Evolutionary conservation across 1,140 invertebrate genomes (phyloP).

Genomic region (Drosophila paulistorum): DNA sequence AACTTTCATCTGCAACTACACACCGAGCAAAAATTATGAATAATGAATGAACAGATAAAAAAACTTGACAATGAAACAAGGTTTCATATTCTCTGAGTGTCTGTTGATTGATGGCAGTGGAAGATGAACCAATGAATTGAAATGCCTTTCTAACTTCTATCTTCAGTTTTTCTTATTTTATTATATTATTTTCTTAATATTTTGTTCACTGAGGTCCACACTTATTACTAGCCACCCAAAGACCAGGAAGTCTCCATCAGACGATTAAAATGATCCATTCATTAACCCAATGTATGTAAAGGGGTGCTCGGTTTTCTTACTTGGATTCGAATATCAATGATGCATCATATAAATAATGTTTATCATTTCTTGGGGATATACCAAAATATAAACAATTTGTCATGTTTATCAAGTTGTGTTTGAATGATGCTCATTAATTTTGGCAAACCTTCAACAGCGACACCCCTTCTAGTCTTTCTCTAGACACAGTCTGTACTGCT

Average conservation of each 20-base stretch:
- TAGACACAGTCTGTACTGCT: constrained; percentile 36
- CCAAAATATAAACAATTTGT: constrained; percentile 32
- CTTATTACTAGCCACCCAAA: too few species aligned
- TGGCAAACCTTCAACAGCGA: constrained; percentile 36
- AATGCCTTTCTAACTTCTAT: too few species aligned
- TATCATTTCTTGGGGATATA: constrained; percentile 47
- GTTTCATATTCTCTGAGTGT: too few species aligned
- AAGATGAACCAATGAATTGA: too few species aligned
- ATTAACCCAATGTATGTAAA: constrained; percentile 15
- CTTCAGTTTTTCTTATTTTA: too few species aligned
- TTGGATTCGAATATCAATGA: not conserved
- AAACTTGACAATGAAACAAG: too few species aligned
- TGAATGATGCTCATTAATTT: constrained; percentile 57
- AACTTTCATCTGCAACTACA: not conserved
- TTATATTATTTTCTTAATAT: too few species aligned
- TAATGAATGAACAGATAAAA: too few species aligned
- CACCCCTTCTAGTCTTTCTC: constrained; percentile 3
- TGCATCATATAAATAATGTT: constrained; percentile 60
- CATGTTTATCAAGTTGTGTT: constrained; percentile 51
- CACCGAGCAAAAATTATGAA: too few species aligned
- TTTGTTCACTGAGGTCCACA: too few species aligned
- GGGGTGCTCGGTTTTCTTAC: not conserved
- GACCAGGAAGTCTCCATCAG: too few species aligned
- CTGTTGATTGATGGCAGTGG: too few species aligned
- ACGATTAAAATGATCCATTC: not conserved